phyloP scores from a whole-genome alignment of 1,140 invertebrate species.

The Drosophila subpulchrella region DNA sequence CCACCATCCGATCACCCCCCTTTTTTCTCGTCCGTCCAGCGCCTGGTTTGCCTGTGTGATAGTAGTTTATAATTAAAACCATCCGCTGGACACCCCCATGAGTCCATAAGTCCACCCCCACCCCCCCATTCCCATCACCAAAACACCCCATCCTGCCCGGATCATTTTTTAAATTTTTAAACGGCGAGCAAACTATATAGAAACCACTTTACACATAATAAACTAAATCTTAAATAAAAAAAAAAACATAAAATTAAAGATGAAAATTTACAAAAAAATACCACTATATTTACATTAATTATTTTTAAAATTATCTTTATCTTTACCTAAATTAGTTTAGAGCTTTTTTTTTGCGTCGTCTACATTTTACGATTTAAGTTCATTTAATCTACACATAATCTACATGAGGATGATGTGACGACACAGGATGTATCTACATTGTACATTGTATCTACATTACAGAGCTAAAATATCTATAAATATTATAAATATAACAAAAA shows the following conservation, averaged over 20 bases:
- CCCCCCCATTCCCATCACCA: neutral
- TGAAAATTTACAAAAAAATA: conserved; percentile 45
- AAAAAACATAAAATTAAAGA: conserved; percentile 37
- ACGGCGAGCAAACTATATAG: conserved; percentile 61
- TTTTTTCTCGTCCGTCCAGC: conserved; percentile 29
- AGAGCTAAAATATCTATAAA: conserved; percentile 71
- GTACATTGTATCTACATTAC: conserved; percentile 78
- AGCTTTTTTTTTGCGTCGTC: conserved; percentile 71
- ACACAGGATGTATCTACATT: conserved; percentile 68
- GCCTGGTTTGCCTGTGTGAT: conserved; percentile 84
- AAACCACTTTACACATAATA: conserved; percentile 39
- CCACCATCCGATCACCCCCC: neutral
- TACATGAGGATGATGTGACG: conserved; percentile 47
- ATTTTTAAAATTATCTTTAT: conserved; percentile 68
- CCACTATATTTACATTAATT: conserved; percentile 72
- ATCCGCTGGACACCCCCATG: conserved; percentile 38
- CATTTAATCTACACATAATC: conserved; percentile 55
- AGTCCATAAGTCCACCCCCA: neutral
- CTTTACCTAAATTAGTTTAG: conserved; percentile 62
- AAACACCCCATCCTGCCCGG: neutral
- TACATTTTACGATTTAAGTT: conserved; percentile 71
- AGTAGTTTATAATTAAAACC: conserved; percentile 84
- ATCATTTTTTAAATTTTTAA: conserved; percentile 50
- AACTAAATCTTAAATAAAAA: conserved; percentile 24
- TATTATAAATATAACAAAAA: conserved; percentile 78